Evolutionary conservation across 2,797 vertebrate species (phyloP).

Genomic region (Gallinago solitaria): DNA sequence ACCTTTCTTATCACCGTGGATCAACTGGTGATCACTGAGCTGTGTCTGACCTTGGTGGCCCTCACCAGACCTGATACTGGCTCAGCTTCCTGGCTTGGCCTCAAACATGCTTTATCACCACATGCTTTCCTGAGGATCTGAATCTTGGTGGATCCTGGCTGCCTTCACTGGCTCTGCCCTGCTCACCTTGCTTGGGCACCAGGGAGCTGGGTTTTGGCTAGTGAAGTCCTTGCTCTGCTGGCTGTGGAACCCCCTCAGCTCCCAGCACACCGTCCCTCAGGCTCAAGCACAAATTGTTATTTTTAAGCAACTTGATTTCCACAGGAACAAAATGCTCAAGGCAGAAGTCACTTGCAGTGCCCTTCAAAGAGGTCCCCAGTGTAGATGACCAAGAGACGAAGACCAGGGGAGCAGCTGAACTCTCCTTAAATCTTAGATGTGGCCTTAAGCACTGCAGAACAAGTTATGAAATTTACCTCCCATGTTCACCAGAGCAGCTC

Average conservation of each 20-base stretch:
- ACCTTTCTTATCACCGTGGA: neutral
- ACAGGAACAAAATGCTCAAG: neutral
- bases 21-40: neutral
- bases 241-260: accelerated
- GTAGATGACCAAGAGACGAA: neutral
- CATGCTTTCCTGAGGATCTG: neutral
- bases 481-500: slow-evolving; percentile 87
- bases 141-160: neutral
- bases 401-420: neutral
- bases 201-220: neutral
- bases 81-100: neutral
- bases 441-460: neutral
- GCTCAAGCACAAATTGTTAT: neutral
- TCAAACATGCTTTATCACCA: neutral
- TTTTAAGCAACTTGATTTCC: neutral
- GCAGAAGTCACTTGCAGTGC: neutral
- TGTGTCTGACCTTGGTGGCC: neutral
- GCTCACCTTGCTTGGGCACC: neutral
- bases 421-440: neutral
- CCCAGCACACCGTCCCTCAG: neutral
- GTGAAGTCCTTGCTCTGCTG: neutral
- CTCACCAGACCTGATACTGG: neutral
- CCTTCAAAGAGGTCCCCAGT: neutral
- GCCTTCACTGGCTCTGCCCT: neutral
- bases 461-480: slow-evolving; percentile 75